These are phyloP conservation scores for Cerastis rubricosa DNA, from an alignment of 2,888 invertebrate species.

Conservation along the genomic window DNA sequence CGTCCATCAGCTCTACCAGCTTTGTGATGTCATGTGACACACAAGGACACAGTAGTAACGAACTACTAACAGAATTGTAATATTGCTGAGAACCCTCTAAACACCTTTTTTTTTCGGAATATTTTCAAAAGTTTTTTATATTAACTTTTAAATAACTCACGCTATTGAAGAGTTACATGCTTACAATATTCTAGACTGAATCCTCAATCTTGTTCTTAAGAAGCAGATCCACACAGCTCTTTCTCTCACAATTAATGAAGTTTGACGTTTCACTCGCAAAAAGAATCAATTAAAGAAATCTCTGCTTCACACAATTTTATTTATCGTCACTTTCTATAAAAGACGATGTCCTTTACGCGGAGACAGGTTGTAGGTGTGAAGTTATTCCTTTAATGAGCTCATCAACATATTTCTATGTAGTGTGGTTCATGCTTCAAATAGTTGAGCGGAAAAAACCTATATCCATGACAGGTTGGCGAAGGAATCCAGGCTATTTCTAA, in stretches of 20 bases:
- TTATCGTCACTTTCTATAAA: constrained; percentile 50
- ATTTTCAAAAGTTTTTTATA: background rate
- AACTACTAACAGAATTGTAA: background rate
- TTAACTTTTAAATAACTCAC: background rate
- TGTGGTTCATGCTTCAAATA: constrained; percentile 38
- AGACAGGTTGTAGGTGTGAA: constrained; percentile 56
- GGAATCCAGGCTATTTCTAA: constrained; percentile 52
- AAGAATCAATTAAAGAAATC: constrained; percentile 23
- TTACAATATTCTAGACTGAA: background rate
- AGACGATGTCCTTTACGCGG: constrained; percentile 32
- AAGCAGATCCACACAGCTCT: background rate
- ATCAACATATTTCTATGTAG: constrained; percentile 61
- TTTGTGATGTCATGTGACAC: too few species aligned
- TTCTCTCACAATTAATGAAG: background rate
- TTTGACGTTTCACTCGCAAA: constrained; percentile 8
- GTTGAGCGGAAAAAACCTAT: constrained; percentile 47
- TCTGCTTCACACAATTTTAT: constrained; percentile 16
- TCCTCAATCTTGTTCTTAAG: background rate
- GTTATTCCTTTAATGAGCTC: constrained; percentile 64
- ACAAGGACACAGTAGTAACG: background rate
- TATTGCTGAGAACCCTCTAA: background rate
- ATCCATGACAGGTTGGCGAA: constrained; percentile 31
- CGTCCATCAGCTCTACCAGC: too few species aligned
- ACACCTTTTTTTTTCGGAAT: background rate
- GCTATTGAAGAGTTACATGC: background rate